These are phyloP conservation scores for Tolmerus cingulatus DNA, from an alignment of 2,888 invertebrate species.

Conservation along the genomic window DNA sequence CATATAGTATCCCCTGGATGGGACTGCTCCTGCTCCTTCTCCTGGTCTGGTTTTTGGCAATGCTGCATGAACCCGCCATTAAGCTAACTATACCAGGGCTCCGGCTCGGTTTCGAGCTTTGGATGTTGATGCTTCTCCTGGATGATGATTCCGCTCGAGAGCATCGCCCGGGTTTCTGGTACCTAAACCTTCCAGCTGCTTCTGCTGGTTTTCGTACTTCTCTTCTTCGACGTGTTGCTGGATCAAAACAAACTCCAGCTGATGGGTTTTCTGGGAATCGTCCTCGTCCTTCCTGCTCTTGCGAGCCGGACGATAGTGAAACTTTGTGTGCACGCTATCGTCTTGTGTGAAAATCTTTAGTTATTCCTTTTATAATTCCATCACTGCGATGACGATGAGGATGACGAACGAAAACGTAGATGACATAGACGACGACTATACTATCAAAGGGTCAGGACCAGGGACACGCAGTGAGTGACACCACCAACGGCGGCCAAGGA, in stretches of 20 bases:
- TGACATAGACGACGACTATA: not conserved
- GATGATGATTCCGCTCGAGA: not conserved
- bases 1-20: not conserved
- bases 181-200: not conserved
- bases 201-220: not conserved
- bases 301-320: not conserved
- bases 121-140: not conserved
- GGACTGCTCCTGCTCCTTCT: not conserved
- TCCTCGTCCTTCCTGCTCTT: not conserved
- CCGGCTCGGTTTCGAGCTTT: not conserved
- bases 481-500: not conserved
- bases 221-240: not conserved
- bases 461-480: not conserved
- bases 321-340: conserved; percentile 8
- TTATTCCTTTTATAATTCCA: not conserved
- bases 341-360: conserved; percentile 16
- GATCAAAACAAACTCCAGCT: not conserved
- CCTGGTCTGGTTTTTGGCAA: too few species aligned
- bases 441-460: not conserved
- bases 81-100: not conserved
- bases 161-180: too few species aligned
- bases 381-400: not conserved
- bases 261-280: not conserved
- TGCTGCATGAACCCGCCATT: not conserved
- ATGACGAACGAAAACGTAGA: not conserved